A percentile compares a stretch with the other conserved stretches of the same genome.
Evolutionary conservation across 2,888 invertebrate species (phyloP).

Genomic region (Callimorpha dominula): DNA sequence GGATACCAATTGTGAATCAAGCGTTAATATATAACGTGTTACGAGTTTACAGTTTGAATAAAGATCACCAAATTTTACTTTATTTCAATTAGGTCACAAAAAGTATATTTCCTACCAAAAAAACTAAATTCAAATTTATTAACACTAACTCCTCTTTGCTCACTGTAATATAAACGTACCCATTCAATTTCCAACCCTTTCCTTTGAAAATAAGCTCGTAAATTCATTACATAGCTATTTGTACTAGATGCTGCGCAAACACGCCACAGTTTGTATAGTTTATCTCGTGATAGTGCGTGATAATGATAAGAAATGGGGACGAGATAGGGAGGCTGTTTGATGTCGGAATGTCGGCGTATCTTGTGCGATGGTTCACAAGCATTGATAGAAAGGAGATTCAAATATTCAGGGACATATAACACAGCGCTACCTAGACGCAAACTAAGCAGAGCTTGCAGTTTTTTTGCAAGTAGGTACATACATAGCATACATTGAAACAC

Average conservation of each 20-base stretch:
- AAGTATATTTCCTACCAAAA: constrained; percentile 3
- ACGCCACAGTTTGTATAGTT: constrained; percentile 40
- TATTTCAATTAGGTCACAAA: background rate
- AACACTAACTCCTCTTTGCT: background rate
- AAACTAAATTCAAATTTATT: constrained; percentile 7
- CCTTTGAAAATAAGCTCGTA: background rate
- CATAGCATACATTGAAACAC: too few relatives aligned
- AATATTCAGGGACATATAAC: background rate
- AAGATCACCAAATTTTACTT: background rate
- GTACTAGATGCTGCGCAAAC: constrained; percentile 42
- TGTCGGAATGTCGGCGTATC: constrained; percentile 5
- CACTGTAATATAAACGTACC: background rate
- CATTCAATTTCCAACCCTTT: constrained; percentile 2
- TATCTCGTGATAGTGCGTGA: constrained; percentile 51
- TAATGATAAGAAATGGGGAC: constrained; percentile 52
- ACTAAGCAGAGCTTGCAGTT: background rate
- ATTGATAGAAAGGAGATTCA: background rate
- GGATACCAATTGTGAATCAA: too few relatives aligned
- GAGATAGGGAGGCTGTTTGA: constrained; percentile 35
- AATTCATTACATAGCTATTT: background rate
- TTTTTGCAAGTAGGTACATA: too few relatives aligned
- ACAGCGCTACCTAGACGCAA: background rate
- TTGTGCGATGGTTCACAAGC: background rate
- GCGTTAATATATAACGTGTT: too few relatives aligned
- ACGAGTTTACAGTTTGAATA: background rate